Evolutionary conservation across 2,113 vertebrate species (phyloP), one percentile per base, ranked within the genome.

Genomic region (Eptesicus fuscus): DNA sequence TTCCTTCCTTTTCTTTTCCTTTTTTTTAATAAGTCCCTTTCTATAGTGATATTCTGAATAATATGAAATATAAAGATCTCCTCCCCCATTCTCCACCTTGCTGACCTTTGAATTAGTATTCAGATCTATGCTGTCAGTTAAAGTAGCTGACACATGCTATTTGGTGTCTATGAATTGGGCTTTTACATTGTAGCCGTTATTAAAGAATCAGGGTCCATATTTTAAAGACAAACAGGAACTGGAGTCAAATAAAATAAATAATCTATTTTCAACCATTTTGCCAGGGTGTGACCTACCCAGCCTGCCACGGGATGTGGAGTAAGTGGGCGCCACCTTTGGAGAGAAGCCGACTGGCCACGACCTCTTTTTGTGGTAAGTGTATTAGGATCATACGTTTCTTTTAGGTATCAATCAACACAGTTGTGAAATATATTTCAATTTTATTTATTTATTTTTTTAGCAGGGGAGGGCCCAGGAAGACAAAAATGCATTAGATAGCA

Each of bases 261-360:
- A 88, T 73, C 16, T 79, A 4, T 88, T 80, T 96, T 42, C 91
- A 63, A 95, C 91, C 73, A 95, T 40, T 98, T 95, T 97, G 42
- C 93, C 92, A 99, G 99, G 99, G 99, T 0, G 99, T 99, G 94
- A 99, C 99, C 7, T 99, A 99, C 97, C 99, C 99, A 95, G 99
- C 99, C 51, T 99, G 99, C 97, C 99, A 99, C 0, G 99, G 99
- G 84, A 98, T 99, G 99, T 99, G 99, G 99, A 99, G 99, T 93
- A 99, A 99, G 97, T 99, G 99, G 99, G 99, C 99, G 12, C 99
- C 99, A 16, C 99, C 99, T 0, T 96, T 99, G 97, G 99, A 99
- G 95, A 98, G 99, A 96, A 99, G 99, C 97, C 99, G 99, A 82
- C 97, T 99, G 96, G 99, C 99, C 51, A 99, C 99, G 1, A 99